phyloP scores from a whole-genome alignment of 2,113 vertebrate species.

The Leucopsar rothschildi region DNA sequence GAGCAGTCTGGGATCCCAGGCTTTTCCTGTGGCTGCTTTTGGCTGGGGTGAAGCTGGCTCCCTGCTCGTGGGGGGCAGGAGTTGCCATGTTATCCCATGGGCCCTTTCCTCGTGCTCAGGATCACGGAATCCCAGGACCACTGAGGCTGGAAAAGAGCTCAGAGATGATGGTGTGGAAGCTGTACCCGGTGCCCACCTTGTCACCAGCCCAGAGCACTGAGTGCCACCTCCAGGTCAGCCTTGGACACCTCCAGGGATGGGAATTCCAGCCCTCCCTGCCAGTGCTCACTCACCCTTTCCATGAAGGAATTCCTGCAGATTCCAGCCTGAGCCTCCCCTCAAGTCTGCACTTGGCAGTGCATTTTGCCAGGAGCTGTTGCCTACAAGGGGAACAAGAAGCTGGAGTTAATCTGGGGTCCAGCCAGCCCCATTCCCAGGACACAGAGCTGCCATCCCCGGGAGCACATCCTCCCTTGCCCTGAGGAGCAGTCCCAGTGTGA shows the following conservation, averaged over 20 bases:
- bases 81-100: accelerated
- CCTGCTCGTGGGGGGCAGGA: accelerated
- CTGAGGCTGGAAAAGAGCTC: background rate
- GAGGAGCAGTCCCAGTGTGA: background rate
- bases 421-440: background rate
- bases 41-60: background rate
- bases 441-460: background rate
- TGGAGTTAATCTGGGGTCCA: background rate
- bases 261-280: background rate
- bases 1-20: background rate
- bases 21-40: background rate
- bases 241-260: accelerated
- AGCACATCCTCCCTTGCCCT: background rate
- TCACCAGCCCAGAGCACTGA: background rate
- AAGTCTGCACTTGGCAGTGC: background rate
- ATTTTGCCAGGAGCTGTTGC: background rate
- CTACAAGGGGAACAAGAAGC: background rate
- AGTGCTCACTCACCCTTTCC: background rate
- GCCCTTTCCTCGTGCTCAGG: background rate
- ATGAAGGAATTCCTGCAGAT: background rate
- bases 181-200: accelerated
- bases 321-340: background rate
- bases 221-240: accelerated
- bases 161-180: accelerated
- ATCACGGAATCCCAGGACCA: accelerated